A percentile compares a stretch with the other conserved stretches of the same genome.
Evolutionary conservation across 2,113 vertebrate genomes (phyloP).

Genomic region (Lichenostomus cassidix): DNA sequence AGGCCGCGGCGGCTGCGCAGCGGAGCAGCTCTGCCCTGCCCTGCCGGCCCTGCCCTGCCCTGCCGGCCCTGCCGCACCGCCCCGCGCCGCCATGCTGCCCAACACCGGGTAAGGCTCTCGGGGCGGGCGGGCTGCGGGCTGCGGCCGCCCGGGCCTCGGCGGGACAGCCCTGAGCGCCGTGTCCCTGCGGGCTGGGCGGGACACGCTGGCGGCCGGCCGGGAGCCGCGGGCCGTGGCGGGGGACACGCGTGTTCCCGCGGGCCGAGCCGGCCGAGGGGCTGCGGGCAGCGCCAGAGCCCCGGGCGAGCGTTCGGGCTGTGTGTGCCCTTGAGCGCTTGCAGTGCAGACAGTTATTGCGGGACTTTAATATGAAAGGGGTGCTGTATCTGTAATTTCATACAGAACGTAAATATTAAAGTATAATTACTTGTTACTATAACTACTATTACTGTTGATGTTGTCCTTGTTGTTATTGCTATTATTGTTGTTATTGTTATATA

Average conservation of each 20-base stretch:
- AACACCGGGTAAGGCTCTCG: not conserved
- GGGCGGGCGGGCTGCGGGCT: not conserved
- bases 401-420: not conserved
- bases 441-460: not conserved
- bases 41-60: too few species aligned
- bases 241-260: not conserved
- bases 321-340: not conserved
- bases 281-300: not conserved
- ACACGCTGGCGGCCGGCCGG: not conserved
- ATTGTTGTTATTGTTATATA: not conserved
- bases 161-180: not conserved
- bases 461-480: not conserved
- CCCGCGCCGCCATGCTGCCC: not conserved
- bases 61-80: too few species aligned
- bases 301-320: not conserved
- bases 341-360: not conserved
- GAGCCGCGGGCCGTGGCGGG: not conserved
- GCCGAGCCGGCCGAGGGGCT: not conserved
- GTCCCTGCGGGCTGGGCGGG: too few species aligned
- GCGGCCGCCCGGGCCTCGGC: not conserved
- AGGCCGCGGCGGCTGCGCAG: not conserved
- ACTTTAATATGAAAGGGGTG: not conserved
- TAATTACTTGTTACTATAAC: not conserved
- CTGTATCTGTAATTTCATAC: rapidly evolving
- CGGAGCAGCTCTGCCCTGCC: not conserved